A percentile compares a stretch with the other conserved stretches of the same genome.
phyloP scores from a whole-genome alignment of 2,888 invertebrate species.

The Calameuta filiformis region DNA sequence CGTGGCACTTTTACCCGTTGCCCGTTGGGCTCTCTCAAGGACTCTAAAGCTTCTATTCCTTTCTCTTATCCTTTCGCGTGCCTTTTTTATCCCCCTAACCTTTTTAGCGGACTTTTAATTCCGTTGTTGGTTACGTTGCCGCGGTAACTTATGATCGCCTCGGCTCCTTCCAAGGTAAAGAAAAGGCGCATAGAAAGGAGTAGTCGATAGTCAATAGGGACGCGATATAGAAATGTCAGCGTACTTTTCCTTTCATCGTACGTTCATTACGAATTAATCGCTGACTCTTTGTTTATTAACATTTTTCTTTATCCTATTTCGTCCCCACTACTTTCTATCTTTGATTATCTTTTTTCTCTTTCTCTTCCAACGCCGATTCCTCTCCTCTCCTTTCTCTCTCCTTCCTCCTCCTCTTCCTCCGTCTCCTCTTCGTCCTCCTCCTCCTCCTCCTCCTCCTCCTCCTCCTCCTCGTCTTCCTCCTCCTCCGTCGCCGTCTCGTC shows the following conservation, averaged over 20 bases:
- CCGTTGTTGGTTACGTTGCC: constrained; percentile 24
- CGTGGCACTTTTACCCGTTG: constrained; percentile 62
- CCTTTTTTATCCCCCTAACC: constrained; percentile 61
- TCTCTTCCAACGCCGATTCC: neutral
- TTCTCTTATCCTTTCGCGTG: constrained; percentile 65
- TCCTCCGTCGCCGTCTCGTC: constrained; percentile 10
- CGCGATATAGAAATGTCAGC: neutral
- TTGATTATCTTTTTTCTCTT: constrained; percentile 8
- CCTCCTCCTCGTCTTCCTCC: constrained; percentile 15
- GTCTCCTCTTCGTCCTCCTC: constrained; percentile 18
- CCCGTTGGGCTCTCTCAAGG: constrained; percentile 62
- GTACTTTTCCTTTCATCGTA: neutral
- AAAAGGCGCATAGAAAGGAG: constrained; percentile 21
- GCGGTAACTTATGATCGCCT: constrained; percentile 20
- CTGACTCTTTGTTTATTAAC: neutral
- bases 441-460: constrained; percentile 15
- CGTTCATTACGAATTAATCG: neutral
- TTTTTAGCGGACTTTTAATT: constrained; percentile 60
- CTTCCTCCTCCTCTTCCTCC: constrained; percentile 19
- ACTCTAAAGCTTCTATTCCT: constrained; percentile 64
- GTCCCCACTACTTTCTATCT: constrained; percentile 6
- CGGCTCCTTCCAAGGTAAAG: constrained; percentile 20
- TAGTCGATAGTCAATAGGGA: constrained; percentile 1
- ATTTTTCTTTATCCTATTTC: constrained; percentile 21
- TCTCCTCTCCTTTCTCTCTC: constrained; percentile 11